A percentile compares a stretch with the other conserved stretches of the same genome.
Evolutionary conservation across 2,888 invertebrate genomes (phyloP).

Genomic region (Pasiphila rectangulata): DNA sequence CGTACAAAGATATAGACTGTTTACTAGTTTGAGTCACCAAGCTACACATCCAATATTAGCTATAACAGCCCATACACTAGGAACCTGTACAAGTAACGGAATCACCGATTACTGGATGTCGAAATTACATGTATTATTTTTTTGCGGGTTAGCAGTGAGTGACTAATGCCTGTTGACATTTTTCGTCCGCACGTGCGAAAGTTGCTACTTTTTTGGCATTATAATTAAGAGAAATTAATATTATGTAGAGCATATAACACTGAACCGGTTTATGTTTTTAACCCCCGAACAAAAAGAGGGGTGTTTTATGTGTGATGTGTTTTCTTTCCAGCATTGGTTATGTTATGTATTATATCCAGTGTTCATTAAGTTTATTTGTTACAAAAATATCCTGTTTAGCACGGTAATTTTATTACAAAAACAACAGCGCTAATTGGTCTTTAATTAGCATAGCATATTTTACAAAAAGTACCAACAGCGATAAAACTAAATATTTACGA

Average conservation of each 20-base stretch:
- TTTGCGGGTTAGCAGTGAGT: slow-evolving; percentile 15
- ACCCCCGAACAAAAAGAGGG: too few relatives aligned
- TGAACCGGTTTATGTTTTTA: too few relatives aligned
- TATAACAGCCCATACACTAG: too few relatives aligned
- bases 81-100: slow-evolving; percentile 18
- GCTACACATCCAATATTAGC: too few relatives aligned
- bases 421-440: neutral
- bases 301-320: too few relatives aligned
- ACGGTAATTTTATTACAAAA: neutral
- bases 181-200: slow-evolving; percentile 13
- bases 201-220: slow-evolving; percentile 4
- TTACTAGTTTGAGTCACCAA: too few relatives aligned
- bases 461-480: neutral
- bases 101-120: slow-evolving; percentile 12
- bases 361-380: too few relatives aligned
- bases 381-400: neutral
- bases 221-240: too few relatives aligned
- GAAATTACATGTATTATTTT: slow-evolving; percentile 23
- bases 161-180: slow-evolving; percentile 18
- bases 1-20: too few relatives aligned
- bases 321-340: neutral
- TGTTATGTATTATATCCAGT: too few relatives aligned
- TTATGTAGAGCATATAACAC: too few relatives aligned
- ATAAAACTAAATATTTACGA: neutral
- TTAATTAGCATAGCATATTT: neutral